phyloP scores from a whole-genome alignment of 1,140 invertebrate genomes.

The Acromyrmex echinatior region DNA sequence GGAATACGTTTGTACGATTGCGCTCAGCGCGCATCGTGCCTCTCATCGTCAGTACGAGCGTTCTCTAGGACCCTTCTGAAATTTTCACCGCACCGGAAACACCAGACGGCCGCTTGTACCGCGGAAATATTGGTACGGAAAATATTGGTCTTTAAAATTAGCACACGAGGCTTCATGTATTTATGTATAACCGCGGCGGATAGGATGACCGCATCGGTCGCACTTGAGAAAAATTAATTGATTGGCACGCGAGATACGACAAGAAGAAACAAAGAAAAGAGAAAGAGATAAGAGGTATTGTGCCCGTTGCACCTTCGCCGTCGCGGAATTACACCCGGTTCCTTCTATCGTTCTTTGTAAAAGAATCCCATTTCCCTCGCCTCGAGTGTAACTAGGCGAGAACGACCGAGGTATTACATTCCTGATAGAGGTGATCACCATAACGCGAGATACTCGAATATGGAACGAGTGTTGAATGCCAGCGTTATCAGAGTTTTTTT shows the following conservation, averaged over 20 bases:
- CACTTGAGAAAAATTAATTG: constrained; percentile 66
- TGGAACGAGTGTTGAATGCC: constrained; percentile 35
- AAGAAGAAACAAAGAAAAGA: neutral
- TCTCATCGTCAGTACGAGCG: constrained; percentile 26
- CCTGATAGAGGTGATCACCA: constrained; percentile 38
- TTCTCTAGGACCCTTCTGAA: constrained; percentile 52
- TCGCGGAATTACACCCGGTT: constrained; percentile 32
- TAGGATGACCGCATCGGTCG: constrained; percentile 47
- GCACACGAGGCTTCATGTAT: constrained; percentile 63
- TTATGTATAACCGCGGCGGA: constrained; percentile 59
- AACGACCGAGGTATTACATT: constrained; percentile 48
- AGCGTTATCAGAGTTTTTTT: neutral
- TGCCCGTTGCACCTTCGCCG: neutral
- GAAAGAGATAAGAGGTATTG: neutral
- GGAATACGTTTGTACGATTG: constrained; percentile 36
- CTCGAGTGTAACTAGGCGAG: constrained; percentile 31
- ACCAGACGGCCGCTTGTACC: neutral
- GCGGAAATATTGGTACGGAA: constrained; percentile 1
- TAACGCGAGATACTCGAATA: constrained; percentile 46
- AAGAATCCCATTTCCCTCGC: constrained; percentile 54
- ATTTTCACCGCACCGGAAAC: constrained; percentile 48
- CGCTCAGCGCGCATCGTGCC: constrained; percentile 20
- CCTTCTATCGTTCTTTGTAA: constrained; percentile 42
- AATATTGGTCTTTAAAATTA: constrained; percentile 66
- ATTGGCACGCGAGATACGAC: constrained; percentile 20